Base-by-base conservation (phyloP, 2,797 vertebrate species). In the Arrhamphus sclerolepis region DNA sequence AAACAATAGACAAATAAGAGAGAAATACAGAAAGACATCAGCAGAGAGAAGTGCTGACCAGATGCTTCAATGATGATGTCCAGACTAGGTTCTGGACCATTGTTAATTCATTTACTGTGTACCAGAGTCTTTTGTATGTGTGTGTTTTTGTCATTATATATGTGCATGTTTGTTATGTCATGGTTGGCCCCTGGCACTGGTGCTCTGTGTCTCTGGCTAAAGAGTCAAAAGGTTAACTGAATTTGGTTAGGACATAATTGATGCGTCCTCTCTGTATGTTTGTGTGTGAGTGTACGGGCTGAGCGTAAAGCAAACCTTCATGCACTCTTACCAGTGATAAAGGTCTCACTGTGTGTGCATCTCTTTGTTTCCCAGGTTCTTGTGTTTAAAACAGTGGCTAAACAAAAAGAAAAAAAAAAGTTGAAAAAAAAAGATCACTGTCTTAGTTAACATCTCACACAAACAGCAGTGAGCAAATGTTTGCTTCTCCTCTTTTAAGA, bases 31-130 rank as follows among this genome's bases (percentile, higher is more conserved):
- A 78, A 28, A 69, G 70, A 71, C 62, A 70, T 64, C 21, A 69
- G 73, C 67, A 71, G 73, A 74, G 64, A 65, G 56, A 52, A 63
- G 51, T 59, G 70, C 70, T 62, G 70, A 83, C 70, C 89, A 88
- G 87, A 88, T 83, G 82, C 72, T 75, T 53, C 77, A 9, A 19
- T 87, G 89, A 90, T 47, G 17, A 81, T 80, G 72, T 86, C 89
- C 89, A 90, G 89, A 84, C 82, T 1, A 34, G 72, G 76, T 56
- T 86, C 87, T 90, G 86, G 71, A 67, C 72, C 66, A 26, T 41
- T 6, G 60, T 70, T 88, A 88, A 90, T 87, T 75, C 55, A 85
- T 66, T 89, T 89, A 88, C 66, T 49, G 60, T 81, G 67, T 24
- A 79, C 61, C 60, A 77, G 76, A 84, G 82, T 74, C 83, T 70